Conservation (phyloP, 2,113 vertebrate species). For the Hippocampus abdominalis region DNA sequence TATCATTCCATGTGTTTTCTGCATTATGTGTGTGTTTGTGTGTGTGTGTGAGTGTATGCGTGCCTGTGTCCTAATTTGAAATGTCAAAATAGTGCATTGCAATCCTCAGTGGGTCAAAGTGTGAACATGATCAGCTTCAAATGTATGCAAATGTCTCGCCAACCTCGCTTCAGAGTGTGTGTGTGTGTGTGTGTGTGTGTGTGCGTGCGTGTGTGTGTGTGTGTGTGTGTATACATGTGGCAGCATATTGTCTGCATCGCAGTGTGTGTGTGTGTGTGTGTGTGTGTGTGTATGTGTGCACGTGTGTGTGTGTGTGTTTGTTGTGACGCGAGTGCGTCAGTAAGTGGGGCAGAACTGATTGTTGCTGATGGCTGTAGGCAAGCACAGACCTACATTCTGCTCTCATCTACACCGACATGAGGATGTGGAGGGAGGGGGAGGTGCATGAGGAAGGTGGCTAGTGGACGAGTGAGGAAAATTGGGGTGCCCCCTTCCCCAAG, state of each 20-base stretch:
- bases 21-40: not conserved
- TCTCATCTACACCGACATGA: conserved; percentile 31
- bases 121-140: not conserved
- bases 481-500: conserved; percentile 37
- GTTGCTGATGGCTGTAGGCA: conserved; percentile 76
- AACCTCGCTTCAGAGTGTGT: not conserved
- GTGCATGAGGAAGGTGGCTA: not conserved
- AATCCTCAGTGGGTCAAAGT: not conserved
- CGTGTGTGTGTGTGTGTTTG: conserved; percentile 2
- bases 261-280: not conserved
- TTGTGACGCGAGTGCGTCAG: conserved; percentile 37
- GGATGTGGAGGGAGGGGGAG: not conserved
- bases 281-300: conserved; percentile 2
- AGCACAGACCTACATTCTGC: conserved; percentile 75
- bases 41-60: not conserved
- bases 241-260: conserved; percentile 34
- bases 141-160: conserved; percentile 10
- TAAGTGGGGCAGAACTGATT: conserved; percentile 89
- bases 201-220: conserved; percentile 26
- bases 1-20: no score
- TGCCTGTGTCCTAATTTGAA: not conserved
- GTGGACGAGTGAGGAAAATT: conserved; percentile 28
- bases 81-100: not conserved
- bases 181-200: conserved; percentile 5
- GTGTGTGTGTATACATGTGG: conserved; percentile 4